Base-by-base conservation (phyloP, 2,888 invertebrate species). In the Ferrisia virgata region DNA sequence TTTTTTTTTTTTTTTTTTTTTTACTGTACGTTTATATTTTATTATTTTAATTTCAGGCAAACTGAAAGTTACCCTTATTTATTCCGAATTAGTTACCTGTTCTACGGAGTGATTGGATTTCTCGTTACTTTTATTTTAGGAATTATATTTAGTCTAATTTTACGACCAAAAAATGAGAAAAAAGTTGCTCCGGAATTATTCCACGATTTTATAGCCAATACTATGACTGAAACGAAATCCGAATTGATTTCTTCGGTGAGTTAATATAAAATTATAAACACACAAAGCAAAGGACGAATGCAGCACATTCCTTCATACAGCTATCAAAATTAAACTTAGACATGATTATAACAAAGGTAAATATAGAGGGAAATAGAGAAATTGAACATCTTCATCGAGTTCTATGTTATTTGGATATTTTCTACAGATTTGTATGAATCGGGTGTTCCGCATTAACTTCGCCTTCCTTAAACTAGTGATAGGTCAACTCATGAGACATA, bases 61-160 rank as follows among this genome's bases (percentile, higher is more conserved):
- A 4, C 9, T 1, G 72, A 82, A 11, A n/a, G 76, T 36, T 85
- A 85, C 58, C 82, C 36, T 0, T 86, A 86, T 43, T 82, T 85
- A 8, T 85, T 43, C 72, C 84, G 85, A 25, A 85, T 85, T 25
- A 85, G 86, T 72, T 86, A 86, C 28, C 58, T 86, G 79, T 85
- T 85, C 15, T 84, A 83, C 31, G 85, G 85, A 31, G 81, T 85
- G 11, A 47, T 86, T 31, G 86, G 85, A 64, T 86, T 86, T 53
- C 6, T 64, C 11, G 81, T 82, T 31, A 85, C 86, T 22, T 31
- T 85, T 9, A 13, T 82, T 18, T 9, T 85, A 31, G 86, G 82
- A 2, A 28, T 69, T 1, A 0, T 72, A 15, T 82, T 69, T 40
- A 82, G 82, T 82, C 28, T 82, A 2, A 22, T 82, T 22, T 72